phyloP scores from a whole-genome alignment of 2,797 vertebrate genomes.

The Choloepus didactylus region DNA sequence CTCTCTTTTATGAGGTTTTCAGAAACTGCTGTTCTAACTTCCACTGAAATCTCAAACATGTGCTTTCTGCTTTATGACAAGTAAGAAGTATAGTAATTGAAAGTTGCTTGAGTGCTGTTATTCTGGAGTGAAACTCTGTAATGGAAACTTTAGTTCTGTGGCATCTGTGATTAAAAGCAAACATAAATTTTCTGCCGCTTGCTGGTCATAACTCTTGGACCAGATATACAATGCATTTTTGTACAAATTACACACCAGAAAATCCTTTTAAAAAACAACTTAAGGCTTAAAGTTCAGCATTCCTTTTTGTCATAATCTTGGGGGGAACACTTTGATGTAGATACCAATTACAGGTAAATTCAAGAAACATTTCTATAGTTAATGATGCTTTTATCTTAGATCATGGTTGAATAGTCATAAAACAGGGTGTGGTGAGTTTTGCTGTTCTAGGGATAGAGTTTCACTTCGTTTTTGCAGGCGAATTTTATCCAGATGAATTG shows the following conservation, averaged over 20 bases:
- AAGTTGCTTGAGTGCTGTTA: conserved; percentile 53
- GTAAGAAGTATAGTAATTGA: conserved; percentile 71
- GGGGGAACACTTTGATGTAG: neutral
- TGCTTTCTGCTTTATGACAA: conserved; percentile 67
- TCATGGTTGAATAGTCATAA: conserved; percentile 20
- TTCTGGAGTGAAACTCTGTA: neutral
- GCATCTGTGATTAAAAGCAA: conserved; percentile 78
- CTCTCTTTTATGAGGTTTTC: conserved; percentile 78
- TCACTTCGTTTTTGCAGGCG: conserved; percentile 65
- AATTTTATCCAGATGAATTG: conserved; percentile 60
- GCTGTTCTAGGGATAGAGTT: conserved; percentile 25
- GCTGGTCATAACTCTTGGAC: conserved; percentile 48
- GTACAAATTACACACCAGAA: conserved; percentile 45
- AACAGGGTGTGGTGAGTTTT: conserved; percentile 61
- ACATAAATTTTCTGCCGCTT: neutral
- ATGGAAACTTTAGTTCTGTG: conserved; percentile 68
- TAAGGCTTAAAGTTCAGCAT: neutral
- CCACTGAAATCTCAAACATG: conserved; percentile 79
- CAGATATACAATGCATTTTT: neutral
- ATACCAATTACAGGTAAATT: conserved; percentile 27
- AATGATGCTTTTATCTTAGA: conserved; percentile 52
- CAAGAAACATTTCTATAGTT: neutral
- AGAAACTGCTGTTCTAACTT: conserved; percentile 73
- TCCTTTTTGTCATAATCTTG: neutral
- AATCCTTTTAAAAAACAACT: neutral